Conservation (phyloP, 2,888 invertebrate species). For the Zygaena filipendulae region DNA sequence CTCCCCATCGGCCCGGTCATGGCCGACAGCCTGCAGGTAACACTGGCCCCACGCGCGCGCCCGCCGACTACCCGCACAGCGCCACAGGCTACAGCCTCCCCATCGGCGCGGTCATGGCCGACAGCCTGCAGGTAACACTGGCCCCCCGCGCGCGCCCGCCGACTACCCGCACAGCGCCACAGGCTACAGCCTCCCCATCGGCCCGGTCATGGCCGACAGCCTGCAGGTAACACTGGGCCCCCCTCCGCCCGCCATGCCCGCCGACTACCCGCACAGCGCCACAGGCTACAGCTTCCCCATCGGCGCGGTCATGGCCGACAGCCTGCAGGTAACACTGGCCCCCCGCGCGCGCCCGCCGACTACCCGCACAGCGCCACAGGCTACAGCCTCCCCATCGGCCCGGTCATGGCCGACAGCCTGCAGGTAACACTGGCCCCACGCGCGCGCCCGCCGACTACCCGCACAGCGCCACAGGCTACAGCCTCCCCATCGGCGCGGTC, state of each 20-base stretch:
- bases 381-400: slow-evolving; percentile 71
- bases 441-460: slow-evolving; percentile 72
- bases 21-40: slow-evolving; percentile 75
- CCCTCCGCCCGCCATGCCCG: slow-evolving; percentile 74
- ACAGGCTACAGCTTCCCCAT: slow-evolving; percentile 74
- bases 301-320: slow-evolving; percentile 75
- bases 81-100: slow-evolving; percentile 74
- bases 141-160: slow-evolving; percentile 67
- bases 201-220: slow-evolving; percentile 74
- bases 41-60: no score
- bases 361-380: slow-evolving; percentile 74
- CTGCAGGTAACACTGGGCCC: no score
- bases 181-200: slow-evolving; percentile 72
- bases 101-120: slow-evolving; percentile 74
- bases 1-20: slow-evolving; percentile 75
- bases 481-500: slow-evolving; percentile 72
- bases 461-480: slow-evolving; percentile 71
- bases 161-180: slow-evolving; percentile 73
- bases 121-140: slow-evolving; percentile 76
- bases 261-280: slow-evolving; percentile 71
- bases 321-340: slow-evolving; percentile 77
- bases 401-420: slow-evolving; percentile 74
- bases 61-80: slow-evolving; percentile 70
- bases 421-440: no score
- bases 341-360: slow-evolving; percentile 70